Evolutionary conservation across 1,140 invertebrate genomes (phyloP), one percentile per base, ranked within the genome.

Genomic region (Aradophagus sp.): DNA sequence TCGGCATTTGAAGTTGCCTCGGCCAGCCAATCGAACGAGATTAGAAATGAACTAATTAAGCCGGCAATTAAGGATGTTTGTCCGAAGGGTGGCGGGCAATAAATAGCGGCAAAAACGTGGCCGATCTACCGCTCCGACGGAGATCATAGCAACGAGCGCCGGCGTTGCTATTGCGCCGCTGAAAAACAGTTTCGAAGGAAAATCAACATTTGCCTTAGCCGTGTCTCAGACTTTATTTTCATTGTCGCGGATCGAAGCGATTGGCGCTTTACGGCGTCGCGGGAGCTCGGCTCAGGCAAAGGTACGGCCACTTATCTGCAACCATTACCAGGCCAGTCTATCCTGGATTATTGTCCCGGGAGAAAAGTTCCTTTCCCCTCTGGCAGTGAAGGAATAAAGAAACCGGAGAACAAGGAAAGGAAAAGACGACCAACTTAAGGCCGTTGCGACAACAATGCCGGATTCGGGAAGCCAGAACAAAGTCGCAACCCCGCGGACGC

Each of bases 131-230:
- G 27, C 10, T 66, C 52, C 52, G 48, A 48, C 12, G 32, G 26
- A 31, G 44, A 56, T 56, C 50, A 42, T 48, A 53, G 38, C 53
- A 16, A 6, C 13, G 23, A 17, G 15, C 39, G 26, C 47, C 17
- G 32, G 23, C 20, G 16, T 69, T 56, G 61, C 61, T 69, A 69
- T 27, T 23, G 47, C 32, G 42, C 10, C 19, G 32, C 50, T 63
- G 32, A 58, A 58, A 70, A 70, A 63, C 44, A 50, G 50, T 27
- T 31, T 17, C 14, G 58, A 20, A 52, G 38, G 52, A 58, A 58
- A 62, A 63, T 56, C 58, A 70, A 70, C 52, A 63, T 70, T 70
- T 58, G 26, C 58, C 67, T 70, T 58, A 58, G 45, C 31, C 42
- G 17, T 50, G 44, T 35, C 36, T 50, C 32, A 42, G 42, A 38